Base-by-base conservation (phyloP, 2,113 vertebrate species). In the Gobius niger region DNA sequence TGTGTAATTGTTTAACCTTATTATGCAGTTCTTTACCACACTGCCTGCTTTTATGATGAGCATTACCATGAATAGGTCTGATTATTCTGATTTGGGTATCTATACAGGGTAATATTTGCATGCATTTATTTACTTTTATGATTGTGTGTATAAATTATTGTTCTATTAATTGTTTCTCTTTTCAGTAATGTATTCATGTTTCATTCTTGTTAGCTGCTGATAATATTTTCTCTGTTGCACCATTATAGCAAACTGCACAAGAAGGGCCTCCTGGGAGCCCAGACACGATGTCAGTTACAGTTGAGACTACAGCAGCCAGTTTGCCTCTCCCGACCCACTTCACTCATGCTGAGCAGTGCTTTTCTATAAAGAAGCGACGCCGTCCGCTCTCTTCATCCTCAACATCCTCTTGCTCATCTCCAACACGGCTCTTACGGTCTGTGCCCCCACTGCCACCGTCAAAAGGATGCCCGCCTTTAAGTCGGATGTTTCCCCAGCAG, bases 361-460 rank as follows among this genome's bases (percentile, higher is more conserved):
- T 96, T 84, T 96, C 95, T 16, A 85, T 94, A 7, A 96, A 95
- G 84, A 95, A 91, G 82, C 90, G 93, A 0, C 79, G 84, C 0
- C 70, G 82, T 6, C 90, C 86, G 2, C 89, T 92, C 57, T 93
- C 93, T 59, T 91, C 87, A 0, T 91, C 88, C 0, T 89, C 84
- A 0, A 34, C 41, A 0, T 90, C 92, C 84, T 70, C 91, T 56
- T 53, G 78, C 84, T 73, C 93, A 59, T 74, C 93, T 62, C 76
- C 93, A 64, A 62, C 85, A 60, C n/a, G 44, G 50, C 69, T 76
- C 71, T 80, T 91, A 60, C 34, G 68, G 13, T 88, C 87, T 15
- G 70, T 91, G 51, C 93, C 94, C 2, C 94, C 94, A 0, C 87
- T 92, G 9, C 93, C 94, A 1, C 94, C 93, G 0, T 93, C 92